Percentiles rank a stretch among this genome's conserved stretches.
These are phyloP conservation scores for Leptinotarsa defecta DNA, from an alignment of 1,140 invertebrate genomes.

Conservation along the genomic window DNA sequence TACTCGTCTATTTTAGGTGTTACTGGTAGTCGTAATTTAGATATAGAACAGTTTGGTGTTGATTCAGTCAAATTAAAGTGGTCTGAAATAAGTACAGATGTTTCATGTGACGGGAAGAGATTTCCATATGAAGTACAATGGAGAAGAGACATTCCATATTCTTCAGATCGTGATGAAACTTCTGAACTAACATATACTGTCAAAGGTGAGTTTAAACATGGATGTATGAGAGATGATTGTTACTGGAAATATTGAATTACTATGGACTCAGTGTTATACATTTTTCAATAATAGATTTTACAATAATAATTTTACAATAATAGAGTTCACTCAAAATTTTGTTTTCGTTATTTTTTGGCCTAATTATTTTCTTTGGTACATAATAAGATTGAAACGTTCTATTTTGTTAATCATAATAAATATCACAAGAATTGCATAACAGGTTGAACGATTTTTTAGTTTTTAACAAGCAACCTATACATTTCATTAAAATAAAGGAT, in stretches of 20 bases:
- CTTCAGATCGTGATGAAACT: slow-evolving; percentile 44
- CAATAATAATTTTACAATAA: too few species aligned
- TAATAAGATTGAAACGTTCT: too few species aligned
- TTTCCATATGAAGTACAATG: slow-evolving; percentile 67
- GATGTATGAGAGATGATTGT: neutral
- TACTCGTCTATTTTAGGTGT: slow-evolving; percentile 58
- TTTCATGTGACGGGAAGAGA: slow-evolving; percentile 64
- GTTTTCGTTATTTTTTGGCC: too few species aligned
- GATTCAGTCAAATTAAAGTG: slow-evolving; percentile 65
- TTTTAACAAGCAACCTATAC: neutral
- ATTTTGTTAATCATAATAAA: neutral
- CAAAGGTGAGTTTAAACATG: slow-evolving; percentile 38
- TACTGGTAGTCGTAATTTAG: slow-evolving; percentile 62
- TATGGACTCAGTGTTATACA: too few species aligned
- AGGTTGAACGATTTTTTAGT: neutral
- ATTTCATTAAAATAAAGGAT: neutral
- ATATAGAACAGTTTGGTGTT: slow-evolving; percentile 59
- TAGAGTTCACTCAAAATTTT: too few species aligned
- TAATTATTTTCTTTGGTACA: too few species aligned
- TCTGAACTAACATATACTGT: slow-evolving; percentile 36
- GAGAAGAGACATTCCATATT: slow-evolving; percentile 57
- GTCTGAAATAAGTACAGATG: slow-evolving; percentile 61
- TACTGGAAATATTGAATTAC: neutral
- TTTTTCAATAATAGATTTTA: too few species aligned
- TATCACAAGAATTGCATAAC: neutral